Evolutionary conservation across 2,888 invertebrate species (phyloP).

Genomic region (Tupiocoris notatus): DNA sequence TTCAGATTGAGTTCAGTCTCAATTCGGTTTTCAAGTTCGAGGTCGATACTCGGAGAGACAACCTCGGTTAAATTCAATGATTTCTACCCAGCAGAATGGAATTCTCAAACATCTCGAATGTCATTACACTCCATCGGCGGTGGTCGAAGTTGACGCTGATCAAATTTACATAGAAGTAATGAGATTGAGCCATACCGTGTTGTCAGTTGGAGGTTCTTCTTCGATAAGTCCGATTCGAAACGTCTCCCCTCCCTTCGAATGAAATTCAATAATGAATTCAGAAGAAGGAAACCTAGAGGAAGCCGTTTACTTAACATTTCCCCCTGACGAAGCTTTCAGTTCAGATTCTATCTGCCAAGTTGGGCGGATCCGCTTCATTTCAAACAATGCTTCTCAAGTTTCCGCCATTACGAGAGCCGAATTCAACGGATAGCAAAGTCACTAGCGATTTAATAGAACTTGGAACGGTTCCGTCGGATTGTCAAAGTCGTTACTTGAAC

Average conservation of each 20-base stretch:
- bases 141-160: not conserved
- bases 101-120: no score
- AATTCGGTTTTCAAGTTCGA: no score
- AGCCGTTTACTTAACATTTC: not conserved
- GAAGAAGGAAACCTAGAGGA: not conserved
- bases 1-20: no score
- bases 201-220: not conserved
- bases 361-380: not conserved
- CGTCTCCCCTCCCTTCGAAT: not conserved
- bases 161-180: not conserved
- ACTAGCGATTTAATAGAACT: not conserved
- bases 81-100: no score
- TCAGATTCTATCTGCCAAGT: not conserved
- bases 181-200: not conserved
- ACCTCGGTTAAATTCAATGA: no score
- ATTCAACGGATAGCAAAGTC: not conserved
- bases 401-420: not conserved
- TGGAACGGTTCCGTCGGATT: not conserved
- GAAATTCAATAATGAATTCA: not conserved
- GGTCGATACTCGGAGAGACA: no score
- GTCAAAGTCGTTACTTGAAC: not conserved
- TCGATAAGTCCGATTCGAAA: not conserved
- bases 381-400: not conserved
- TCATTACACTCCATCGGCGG: not conserved
- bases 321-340: not conserved